Evolutionary conservation across 1,140 invertebrate genomes (phyloP), one percentile per base, ranked within the genome.

Genomic region (Anastrepha ludens): DNA sequence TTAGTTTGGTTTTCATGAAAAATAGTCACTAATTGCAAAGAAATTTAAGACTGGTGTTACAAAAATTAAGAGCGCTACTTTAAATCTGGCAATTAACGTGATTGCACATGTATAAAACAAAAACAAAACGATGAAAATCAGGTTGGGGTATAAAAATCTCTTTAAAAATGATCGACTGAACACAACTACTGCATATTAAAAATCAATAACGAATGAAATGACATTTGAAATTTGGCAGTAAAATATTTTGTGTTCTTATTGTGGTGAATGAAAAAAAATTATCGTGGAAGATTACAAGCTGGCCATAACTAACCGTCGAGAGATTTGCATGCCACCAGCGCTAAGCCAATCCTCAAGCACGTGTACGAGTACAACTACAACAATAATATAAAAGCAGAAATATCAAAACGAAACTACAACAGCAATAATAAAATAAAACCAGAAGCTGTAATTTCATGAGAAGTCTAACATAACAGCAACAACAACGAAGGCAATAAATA

Each of bases 391-490:
- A 74, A 74, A 74, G 20, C 50, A 78, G 15, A 78, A 78, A 55
- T 78, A 50, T n/a, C 17, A 20, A 78, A 78, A 78, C 50, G 47
- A 50, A 78, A 50, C 70, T 50, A 78, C 70, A 78, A 78, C 6
- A 11, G 15, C 15, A 50, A 50, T 78, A 78, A 50, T 50, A 50
- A 78, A 78, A n/a, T n/a, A 78, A 81, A 81, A 55, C 41, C 50
- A 58, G 74, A 29, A 81, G 47, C 74, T 81, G 17, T 81, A 81
- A 81, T 55, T 11, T 20, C 47, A 81, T 81, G 74, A 50, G 74
- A 81, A 81, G n/a, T 47, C 47, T 7, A 55, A 20, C 47, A 55
- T 55, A 50, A 20, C 74, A 81, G 9, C 70, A 41, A 47, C 41
- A 74, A 81, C n/a, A 81, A 47, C 60, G 15, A 62, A 4, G 17